Evolutionary conservation across 1,140 invertebrate species (phyloP), one percentile per base, ranked within the genome.

Genomic region (Heliconius himera): DNA sequence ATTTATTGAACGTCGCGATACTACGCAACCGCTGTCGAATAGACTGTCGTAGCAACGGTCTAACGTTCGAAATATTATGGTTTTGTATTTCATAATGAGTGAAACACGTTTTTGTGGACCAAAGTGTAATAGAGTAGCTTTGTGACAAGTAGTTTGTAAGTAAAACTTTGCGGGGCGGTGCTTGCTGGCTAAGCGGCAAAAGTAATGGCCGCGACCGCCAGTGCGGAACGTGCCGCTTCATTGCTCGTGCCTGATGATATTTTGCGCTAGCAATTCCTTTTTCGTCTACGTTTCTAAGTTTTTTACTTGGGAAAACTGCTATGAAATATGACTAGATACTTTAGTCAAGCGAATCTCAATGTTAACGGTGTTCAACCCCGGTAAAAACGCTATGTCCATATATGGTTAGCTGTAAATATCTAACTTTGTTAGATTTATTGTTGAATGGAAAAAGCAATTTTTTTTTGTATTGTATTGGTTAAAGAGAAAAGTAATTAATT

Each of bases 11-110:
- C 83, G 84, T 77, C 80, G 81, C 79, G 81, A 78, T 84, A 89
- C 60, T 51, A 51, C 49, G 49, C 49, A 51, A 51, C 49, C 18
- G 49, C 18, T 51, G 49, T 51, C 49, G 49, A 20, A 20, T 51
- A 51, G 36, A 46, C 41, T 38, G 9, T 72, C 33, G 36, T 18
- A 3, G 88, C 90, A 89, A 91, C 88, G 70, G 82, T 89, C 82
- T 88, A 66, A 26, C 26, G 60, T 66, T 91, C 84, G 79, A 90
- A 92, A 92, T 90, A 93, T 94, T 91, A 93, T 92, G 92, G 91
- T 87, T 92, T 91, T 90, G 90, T 90, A 88, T 94, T 94, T 93
- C 92, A 94, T 93, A 94, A 94, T 92, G 92, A 91, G 88, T 91
- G 81, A 88, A 93, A 94, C 92, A 89, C 87, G 91, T 93, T 94